Evolutionary conservation across 1,140 invertebrate species (phyloP).

Genomic region (Conus betulinus): DNA sequence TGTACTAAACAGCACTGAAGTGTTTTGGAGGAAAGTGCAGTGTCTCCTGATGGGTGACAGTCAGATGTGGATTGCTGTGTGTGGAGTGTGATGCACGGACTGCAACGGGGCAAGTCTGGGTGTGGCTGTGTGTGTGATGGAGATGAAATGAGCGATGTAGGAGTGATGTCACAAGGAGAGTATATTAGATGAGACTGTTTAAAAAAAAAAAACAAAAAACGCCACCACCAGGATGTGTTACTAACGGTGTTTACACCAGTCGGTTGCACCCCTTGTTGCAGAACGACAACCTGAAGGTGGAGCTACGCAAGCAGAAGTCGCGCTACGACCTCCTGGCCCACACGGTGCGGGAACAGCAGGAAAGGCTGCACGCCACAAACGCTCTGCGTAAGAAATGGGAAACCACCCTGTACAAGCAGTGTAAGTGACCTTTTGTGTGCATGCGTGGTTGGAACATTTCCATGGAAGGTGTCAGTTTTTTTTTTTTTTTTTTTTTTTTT

Average conservation of each 20-base stretch:
- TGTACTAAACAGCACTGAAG: too few species aligned
- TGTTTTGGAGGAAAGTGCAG: too few species aligned
- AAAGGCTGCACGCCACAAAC: conserved; percentile 32
- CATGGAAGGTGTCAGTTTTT: not conserved
- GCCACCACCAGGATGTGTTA: not conserved
- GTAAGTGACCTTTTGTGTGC: conserved; percentile 27
- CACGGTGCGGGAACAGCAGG: conserved; percentile 41
- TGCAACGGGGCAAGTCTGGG: too few species aligned
- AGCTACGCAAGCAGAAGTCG: conserved; percentile 33
- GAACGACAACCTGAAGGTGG: conserved; percentile 42
- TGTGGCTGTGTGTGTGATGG: too few species aligned
- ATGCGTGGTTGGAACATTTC: not conserved
- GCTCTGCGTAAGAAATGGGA: conserved; percentile 38
- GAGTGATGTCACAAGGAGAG: too few species aligned
- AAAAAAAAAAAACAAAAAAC: not conserved
- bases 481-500: too few species aligned
- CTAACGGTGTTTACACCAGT: not conserved
- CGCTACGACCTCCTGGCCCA: conserved; percentile 42
- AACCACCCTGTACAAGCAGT: conserved; percentile 42
- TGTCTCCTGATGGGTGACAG: too few species aligned
- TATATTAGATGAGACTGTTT: too few species aligned
- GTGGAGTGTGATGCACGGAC: too few species aligned
- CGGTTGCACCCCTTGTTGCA: conserved; percentile 14
- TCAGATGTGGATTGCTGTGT: too few species aligned
- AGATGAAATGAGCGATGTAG: too few species aligned